A percentile compares a stretch with the other conserved stretches of the same genome.
Evolutionary conservation across 2,888 invertebrate species (phyloP).

Genomic region (Bimastos eiseni): DNA sequence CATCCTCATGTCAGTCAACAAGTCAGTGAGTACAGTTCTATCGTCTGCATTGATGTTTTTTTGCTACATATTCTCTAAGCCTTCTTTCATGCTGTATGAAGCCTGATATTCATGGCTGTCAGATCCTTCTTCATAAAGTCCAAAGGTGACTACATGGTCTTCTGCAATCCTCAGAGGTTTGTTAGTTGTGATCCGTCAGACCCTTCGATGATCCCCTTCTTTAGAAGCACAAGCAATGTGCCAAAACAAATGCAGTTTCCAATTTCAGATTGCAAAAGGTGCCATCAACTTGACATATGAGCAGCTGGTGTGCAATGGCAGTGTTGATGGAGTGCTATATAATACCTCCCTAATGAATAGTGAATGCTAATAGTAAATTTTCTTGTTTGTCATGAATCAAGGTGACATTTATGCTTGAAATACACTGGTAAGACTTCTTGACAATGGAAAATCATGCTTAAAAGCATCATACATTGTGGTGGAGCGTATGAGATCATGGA

Average conservation of each 20-base stretch:
- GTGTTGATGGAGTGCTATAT: too few relatives aligned
- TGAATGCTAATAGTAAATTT: too few relatives aligned
- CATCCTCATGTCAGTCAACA: background rate
- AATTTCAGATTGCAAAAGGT: background rate
- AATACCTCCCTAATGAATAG: too few relatives aligned
- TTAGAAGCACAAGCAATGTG: background rate
- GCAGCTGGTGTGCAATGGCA: too few relatives aligned
- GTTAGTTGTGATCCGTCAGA: background rate
- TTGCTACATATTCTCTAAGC: too few relatives aligned
- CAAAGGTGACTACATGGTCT: background rate
- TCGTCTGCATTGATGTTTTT: too few relatives aligned
- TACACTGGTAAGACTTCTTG: too few relatives aligned
- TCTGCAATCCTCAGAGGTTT: background rate
- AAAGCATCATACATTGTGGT: too few relatives aligned
- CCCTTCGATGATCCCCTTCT: background rate
- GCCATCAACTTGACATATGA: background rate
- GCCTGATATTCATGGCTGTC: background rate
- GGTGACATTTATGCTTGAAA: too few relatives aligned
- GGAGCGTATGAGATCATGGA: too few relatives aligned
- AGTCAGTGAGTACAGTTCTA: background rate
- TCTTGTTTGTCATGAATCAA: too few relatives aligned
- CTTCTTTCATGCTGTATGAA: background rate
- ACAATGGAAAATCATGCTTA: too few relatives aligned
- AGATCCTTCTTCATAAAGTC: background rate
- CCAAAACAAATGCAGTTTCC: background rate